Evolutionary conservation across 2,888 invertebrate species (phyloP), one percentile per base, ranked within the genome.

Genomic region (Arctia plantaginis): DNA sequence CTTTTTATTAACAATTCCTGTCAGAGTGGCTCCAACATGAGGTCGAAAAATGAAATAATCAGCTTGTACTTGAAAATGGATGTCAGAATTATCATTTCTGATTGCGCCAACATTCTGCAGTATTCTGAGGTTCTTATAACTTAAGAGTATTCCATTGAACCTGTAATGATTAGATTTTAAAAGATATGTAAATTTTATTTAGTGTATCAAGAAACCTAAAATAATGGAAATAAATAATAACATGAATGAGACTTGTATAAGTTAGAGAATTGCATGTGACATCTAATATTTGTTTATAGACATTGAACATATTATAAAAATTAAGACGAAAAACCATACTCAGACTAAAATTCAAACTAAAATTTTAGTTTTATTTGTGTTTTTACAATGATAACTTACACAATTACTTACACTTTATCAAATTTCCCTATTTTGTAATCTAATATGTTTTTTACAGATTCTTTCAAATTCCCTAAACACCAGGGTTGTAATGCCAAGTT

Each of bases 41-140:
- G 98, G 98, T 80, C 95, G 96, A 87, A 95, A 95, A 78, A 98
- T 91, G 87, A 97, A 97, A 88, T 97, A 97, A 83, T 97, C 97
- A 30, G 97, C 97, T 89, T 96, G 96, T 4, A 98, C 95, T 92
- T 97, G 96, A 77, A 97, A 92, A 87, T 97, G 97, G 77, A 97
- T 96, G 82, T 96, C 97, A 78, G 96, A 96, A 82, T 96, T 96
- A 82, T 97, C 97, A 86, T 96, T 95, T 76, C 96, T 92, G 73
- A 97, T 96, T 27, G 93, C 90, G n/a, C 97, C 97, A 67, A 96
- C 86, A 81, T 96, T 92, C 77, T 96, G 96, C 23, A 97, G 86
- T 39, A 97, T 88, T 82, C 96, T 96, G 15, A 97, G 93, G 86
- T 97, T 97, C 88, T 97, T 96, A 86, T 97, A 97, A 72, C 97